Evolutionary conservation across 2,888 invertebrate genomes (phyloP).

Genomic region (Aquatica leii): DNA sequence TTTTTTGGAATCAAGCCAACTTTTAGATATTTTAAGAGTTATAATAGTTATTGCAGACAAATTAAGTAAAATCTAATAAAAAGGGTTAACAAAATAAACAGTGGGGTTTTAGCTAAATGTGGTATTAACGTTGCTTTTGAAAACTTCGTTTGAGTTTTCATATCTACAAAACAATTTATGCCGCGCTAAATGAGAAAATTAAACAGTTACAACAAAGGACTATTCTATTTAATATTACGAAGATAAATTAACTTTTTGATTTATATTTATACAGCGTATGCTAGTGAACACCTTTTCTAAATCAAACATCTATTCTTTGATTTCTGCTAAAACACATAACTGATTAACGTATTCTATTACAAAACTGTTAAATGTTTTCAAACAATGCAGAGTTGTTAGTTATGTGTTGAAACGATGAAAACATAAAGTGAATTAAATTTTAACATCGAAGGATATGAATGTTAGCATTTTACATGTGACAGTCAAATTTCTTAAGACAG

Average conservation of each 20-base stretch:
- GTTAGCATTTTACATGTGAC: neutral
- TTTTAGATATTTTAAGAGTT: too few relatives aligned
- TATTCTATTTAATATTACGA: slow-evolving; percentile 24
- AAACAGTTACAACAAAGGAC: slow-evolving; percentile 24
- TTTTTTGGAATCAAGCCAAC: too few relatives aligned
- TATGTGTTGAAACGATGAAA: neutral
- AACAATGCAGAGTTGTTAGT: neutral
- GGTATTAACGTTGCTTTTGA: slow-evolving; percentile 12
- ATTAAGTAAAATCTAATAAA: slow-evolving; percentile 25
- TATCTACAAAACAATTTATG: slow-evolving; percentile 21
- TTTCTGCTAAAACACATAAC: too few relatives aligned
- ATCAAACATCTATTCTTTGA: too few relatives aligned
- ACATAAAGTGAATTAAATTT: slow-evolving; percentile 1
- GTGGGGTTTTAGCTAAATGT: slow-evolving; percentile 19
- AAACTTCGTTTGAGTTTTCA: slow-evolving; percentile 19
- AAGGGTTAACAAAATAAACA: slow-evolving; percentile 20
- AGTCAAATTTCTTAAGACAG: slow-evolving; percentile 8
- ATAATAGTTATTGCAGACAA: too few relatives aligned
- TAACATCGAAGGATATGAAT: neutral
- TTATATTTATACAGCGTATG: slow-evolving; percentile 9
- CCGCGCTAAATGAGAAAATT: slow-evolving; percentile 24
- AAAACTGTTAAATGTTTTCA: neutral
- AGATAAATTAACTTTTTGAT: slow-evolving; percentile 32
- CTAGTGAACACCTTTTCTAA: neutral
- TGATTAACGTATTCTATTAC: slow-evolving; percentile 8